These are phyloP conservation scores for Molossus alvarezi DNA, from an alignment of 2,797 vertebrate species.

Conservation along the genomic window DNA sequence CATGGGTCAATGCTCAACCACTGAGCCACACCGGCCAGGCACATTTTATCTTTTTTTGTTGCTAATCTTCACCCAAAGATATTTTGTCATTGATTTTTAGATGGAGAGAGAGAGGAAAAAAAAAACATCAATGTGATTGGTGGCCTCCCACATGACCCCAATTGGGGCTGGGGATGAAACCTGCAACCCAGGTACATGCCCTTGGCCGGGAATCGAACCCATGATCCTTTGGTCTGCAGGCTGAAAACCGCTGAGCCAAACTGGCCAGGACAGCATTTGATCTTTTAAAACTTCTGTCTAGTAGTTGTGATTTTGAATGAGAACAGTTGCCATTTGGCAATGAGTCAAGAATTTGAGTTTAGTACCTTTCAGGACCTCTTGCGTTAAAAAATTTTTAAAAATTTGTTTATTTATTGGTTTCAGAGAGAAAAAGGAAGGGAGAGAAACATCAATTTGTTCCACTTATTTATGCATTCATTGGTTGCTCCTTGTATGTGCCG, in stretches of 20 bases:
- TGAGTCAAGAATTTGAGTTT: constrained; percentile 40
- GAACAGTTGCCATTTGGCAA: constrained; percentile 27
- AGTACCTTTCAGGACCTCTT: neutral
- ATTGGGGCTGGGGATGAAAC: too few relatives aligned
- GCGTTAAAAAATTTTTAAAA: neutral
- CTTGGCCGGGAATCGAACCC: too few relatives aligned
- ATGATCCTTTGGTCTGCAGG: too few relatives aligned
- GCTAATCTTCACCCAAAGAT: too few relatives aligned
- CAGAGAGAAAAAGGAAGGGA: neutral
- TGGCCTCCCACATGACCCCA: too few relatives aligned
- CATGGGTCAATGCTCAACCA: too few relatives aligned
- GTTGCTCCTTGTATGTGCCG: neutral
- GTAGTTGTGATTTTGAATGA: constrained; percentile 64
- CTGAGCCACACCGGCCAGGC: too few relatives aligned
- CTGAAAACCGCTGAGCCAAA: too few relatives aligned
- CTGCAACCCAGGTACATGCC: too few relatives aligned
- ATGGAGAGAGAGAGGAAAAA: too few relatives aligned
- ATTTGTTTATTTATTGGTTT: neutral
- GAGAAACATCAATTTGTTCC: neutral
- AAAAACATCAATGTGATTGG: too few relatives aligned
- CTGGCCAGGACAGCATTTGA: neutral
- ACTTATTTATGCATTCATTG: neutral
- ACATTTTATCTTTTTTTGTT: neutral
- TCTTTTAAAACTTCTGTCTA: neutral
- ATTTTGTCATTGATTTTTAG: too few relatives aligned